Evolutionary conservation across 2,888 invertebrate species (phyloP), one percentile per base, ranked within the genome.

Genomic region (Buathra laborator): DNA sequence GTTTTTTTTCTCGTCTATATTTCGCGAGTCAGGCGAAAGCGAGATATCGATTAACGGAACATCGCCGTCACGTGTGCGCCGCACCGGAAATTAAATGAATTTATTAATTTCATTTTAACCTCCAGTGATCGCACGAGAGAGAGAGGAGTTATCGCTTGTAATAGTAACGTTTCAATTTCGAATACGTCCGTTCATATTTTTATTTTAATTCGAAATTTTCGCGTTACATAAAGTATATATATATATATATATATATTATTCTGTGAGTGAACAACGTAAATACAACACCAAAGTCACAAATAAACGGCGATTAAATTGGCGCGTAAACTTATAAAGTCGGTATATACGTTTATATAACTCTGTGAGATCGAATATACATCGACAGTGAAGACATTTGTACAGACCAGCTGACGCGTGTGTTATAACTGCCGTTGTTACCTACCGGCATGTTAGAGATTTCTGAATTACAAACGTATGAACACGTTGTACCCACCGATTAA

Each of bases 371-470:
- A 59, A 14, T n/a, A 14, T 2, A 44, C 16, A 72, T 71, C 62
- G 62, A 53, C 12, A 44, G 72, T 59, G 59, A 72, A 7, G 46
- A 72, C 53, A 53, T 59, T 72, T 72, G 46, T 72, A 46, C 44
- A 1, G 6, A 19, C 24, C 59, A 46, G 72, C 71, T 46, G 72
- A 72, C 44, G 44, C 72, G 72, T 29, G 44, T 44, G 19, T 44
- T 43, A 44, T 44, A 43, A 43, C n/a, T 29, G 10, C 12, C 16
- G 16, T 59, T 19, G 32, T 79, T 37, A 67, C 75, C 79, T 37
- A 67, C 75, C 79, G 48, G 19, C 56, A 48, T 53, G 64, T 66
- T 71, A 44, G 76, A 75, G 70, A 19, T 19, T 7, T 16, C 10
- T 43, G 56, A 19, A 19, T 9, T 19, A 12, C 6, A 46, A 46